These are phyloP conservation scores for Protobothrops flavoviridis DNA, from an alignment of 2,113 vertebrate genomes.

Conservation along the genomic window DNA sequence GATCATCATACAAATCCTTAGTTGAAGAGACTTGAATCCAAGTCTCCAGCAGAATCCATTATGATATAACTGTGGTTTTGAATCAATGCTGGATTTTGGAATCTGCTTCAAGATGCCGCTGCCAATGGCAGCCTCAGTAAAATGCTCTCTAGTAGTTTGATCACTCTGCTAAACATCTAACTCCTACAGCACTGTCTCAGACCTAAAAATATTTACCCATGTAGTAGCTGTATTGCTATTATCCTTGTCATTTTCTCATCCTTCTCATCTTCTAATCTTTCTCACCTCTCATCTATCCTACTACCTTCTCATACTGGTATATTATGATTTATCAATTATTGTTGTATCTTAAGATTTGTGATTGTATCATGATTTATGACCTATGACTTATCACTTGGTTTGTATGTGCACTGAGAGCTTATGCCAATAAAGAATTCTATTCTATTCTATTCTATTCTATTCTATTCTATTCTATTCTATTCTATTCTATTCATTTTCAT, in stretches of 20 bases:
- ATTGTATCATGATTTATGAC: background rate
- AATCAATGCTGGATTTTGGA: background rate
- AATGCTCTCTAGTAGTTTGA: background rate
- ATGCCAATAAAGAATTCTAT: background rate
- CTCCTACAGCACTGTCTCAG: background rate
- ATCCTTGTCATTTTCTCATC: background rate
- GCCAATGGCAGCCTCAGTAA: background rate
- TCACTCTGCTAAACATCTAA: background rate
- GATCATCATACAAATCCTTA: background rate
- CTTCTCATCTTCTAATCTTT: background rate
- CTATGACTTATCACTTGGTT: background rate
- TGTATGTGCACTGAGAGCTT: background rate
- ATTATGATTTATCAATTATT: background rate
- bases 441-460: background rate
- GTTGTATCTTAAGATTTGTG: background rate
- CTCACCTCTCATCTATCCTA: background rate
- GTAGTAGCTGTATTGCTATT: background rate
- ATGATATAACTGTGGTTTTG: background rate
- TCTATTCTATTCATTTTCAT: background rate
- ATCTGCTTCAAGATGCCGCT: background rate
- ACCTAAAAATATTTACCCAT: background rate
- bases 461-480: too few relatives aligned
- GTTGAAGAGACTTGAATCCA: background rate
- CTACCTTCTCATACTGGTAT: background rate
- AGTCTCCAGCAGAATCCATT: background rate